Evolutionary conservation across 2,113 vertebrate genomes (phyloP).

Genomic region (Gobiocypris rarus): DNA sequence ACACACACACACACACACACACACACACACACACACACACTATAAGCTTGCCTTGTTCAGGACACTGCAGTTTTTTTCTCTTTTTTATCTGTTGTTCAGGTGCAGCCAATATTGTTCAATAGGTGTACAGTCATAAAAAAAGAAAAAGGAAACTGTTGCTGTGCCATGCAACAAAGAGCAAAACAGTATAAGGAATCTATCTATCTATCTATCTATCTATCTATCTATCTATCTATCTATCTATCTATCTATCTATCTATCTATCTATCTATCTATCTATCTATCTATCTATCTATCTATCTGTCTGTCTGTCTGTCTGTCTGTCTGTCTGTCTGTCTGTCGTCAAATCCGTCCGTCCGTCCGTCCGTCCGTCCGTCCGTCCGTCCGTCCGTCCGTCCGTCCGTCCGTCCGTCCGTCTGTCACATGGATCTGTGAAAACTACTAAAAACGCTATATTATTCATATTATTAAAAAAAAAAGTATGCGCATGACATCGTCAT

Average conservation of each 20-base stretch:
- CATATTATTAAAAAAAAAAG: no score
- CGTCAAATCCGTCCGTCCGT: rapidly evolving
- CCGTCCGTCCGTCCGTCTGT: no score
- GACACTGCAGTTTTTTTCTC: conserved; percentile 65
- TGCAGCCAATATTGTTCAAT: conserved; percentile 59
- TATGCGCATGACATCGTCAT: no score
- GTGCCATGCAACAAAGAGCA: conserved; percentile 60
- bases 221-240: background rate
- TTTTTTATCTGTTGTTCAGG: conserved; percentile 69
- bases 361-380: background rate
- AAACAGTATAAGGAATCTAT: conserved; percentile 54
- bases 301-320: background rate
- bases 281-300: background rate
- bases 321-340: no score
- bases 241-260: background rate
- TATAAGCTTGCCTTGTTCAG: background rate
- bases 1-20: no score
- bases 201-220: background rate
- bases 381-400: no score
- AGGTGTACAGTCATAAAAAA: conserved; percentile 4
- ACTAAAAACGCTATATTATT: no score
- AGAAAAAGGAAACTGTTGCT: conserved; percentile 60
- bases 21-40: background rate
- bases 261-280: background rate
- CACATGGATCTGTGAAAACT: no score